Percentiles rank a stretch among this genome's conserved stretches.
Conservation (phyloP, 2,888 invertebrate species). For the Mimumesa dahlbomi region DNA sequence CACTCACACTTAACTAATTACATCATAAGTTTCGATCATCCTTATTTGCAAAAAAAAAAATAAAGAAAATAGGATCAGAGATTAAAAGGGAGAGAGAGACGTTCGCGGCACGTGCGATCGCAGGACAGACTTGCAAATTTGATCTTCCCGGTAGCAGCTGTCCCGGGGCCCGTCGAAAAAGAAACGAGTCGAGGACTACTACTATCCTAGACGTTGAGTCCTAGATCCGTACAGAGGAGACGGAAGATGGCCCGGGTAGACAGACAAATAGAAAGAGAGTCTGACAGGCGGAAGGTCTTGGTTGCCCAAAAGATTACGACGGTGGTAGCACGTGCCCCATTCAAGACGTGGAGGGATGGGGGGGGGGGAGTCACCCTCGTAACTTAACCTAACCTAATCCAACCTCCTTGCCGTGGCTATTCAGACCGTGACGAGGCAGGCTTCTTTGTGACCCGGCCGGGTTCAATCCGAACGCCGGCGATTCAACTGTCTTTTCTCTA, state of each 20-base stretch:
- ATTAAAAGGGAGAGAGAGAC: slow-evolving; percentile 22
- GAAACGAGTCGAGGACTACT: slow-evolving; percentile 54
- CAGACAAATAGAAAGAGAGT: slow-evolving; percentile 55
- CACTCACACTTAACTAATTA: too few species aligned
- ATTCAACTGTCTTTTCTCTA: slow-evolving; percentile 56
- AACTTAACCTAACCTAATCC: slow-evolving; percentile 71
- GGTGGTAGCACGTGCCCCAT: slow-evolving; percentile 77
- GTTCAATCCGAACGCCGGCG: slow-evolving; percentile 54
- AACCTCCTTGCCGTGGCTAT: slow-evolving; percentile 68
- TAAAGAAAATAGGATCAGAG: too few species aligned
- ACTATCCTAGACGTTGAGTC: slow-evolving; percentile 54
- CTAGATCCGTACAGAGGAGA: slow-evolving; percentile 47
- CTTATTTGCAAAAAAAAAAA: slow-evolving; percentile 6
- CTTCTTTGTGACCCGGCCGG: slow-evolving; percentile 62
- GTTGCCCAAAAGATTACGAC: slow-evolving; percentile 57
- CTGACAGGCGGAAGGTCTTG: slow-evolving; percentile 51
- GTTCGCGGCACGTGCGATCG: slow-evolving; percentile 38
- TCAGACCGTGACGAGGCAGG: slow-evolving; percentile 71
- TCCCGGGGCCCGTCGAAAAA: slow-evolving; percentile 49
- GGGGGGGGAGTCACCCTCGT: slow-evolving; percentile 72
- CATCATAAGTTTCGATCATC: too few species aligned
- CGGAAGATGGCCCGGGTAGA: slow-evolving; percentile 48
- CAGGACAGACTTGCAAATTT: slow-evolving; percentile 70
- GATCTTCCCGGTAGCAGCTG: slow-evolving; percentile 67
- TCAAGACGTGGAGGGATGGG: slow-evolving; percentile 58